A percentile compares a stretch with the other conserved stretches of the same genome.
Conservation (phyloP, 2,888 invertebrate species). For the Marronus borbonicus region DNA sequence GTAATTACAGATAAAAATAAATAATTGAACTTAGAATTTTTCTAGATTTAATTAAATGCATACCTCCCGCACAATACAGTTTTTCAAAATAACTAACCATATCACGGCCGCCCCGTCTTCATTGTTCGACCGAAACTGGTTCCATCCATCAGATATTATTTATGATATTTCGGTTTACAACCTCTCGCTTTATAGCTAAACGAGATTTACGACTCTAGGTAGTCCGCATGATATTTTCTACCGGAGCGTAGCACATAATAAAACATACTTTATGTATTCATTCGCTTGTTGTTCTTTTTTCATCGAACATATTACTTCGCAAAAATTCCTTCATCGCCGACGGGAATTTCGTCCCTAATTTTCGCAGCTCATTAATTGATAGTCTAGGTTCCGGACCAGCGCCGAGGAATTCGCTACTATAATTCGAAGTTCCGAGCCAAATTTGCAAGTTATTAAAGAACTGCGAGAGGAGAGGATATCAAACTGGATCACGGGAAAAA, state of each 20-base stretch:
- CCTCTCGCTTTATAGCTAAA: constrained; percentile 26
- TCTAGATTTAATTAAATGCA: too few species aligned
- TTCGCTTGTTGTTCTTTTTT: background rate
- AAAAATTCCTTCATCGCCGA: background rate
- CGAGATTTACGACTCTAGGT: constrained; percentile 26
- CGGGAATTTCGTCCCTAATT: constrained; percentile 23
- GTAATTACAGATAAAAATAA: too few species aligned
- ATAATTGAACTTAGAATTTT: too few species aligned
- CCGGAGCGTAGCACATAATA: background rate
- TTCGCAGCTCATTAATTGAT: constrained; percentile 28
- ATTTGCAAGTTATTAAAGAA: constrained; percentile 37
- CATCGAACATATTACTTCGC: background rate
- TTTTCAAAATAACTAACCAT: too few species aligned
- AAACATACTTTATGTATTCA: background rate
- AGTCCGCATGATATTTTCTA: constrained; percentile 29
- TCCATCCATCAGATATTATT: constrained; percentile 13
- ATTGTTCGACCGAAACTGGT: too few species aligned
- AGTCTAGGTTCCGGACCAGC: background rate
- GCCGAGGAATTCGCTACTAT: background rate
- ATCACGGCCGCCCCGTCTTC: too few species aligned
- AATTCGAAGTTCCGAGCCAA: constrained; percentile 1
- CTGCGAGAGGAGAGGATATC: constrained; percentile 30
- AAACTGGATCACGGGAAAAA: background rate
- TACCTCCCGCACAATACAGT: too few species aligned
- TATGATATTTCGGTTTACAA: constrained; percentile 24